These are phyloP conservation scores for Mustela nigripes DNA, from an alignment of 2,113 vertebrate genomes.

Conservation along the genomic window DNA sequence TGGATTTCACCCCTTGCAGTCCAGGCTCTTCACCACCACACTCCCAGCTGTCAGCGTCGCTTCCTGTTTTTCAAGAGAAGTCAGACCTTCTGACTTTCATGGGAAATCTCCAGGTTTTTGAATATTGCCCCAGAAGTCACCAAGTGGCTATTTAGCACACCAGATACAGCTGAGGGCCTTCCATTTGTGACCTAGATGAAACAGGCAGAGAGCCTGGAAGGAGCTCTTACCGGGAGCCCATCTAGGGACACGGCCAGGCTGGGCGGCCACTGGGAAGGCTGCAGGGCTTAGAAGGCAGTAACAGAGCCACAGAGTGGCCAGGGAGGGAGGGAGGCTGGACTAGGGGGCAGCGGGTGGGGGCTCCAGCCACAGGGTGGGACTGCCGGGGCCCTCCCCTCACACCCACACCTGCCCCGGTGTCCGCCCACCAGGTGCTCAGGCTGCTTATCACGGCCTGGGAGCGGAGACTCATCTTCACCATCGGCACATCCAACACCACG, in stretches of 20 bases:
- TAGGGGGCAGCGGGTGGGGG: background rate
- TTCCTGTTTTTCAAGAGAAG: background rate
- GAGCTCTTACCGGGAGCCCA: background rate
- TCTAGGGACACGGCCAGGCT: background rate
- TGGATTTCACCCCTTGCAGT: background rate
- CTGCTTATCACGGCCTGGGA: slow-evolving; percentile 97
- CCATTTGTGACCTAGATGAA: background rate
- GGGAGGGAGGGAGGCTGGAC: background rate
- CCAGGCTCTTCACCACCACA: background rate
- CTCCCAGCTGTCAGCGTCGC: background rate
- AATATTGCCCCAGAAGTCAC: background rate
- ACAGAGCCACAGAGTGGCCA: accelerated
- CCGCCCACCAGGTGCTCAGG: slow-evolving; percentile 90
- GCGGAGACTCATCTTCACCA: slow-evolving; percentile 97
- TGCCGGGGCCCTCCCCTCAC: background rate
- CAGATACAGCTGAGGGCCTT: background rate
- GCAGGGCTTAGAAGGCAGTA: background rate
- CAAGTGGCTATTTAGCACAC: background rate
- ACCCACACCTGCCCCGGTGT: accelerated
- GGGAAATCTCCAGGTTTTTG: background rate
- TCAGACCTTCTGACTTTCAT: background rate
- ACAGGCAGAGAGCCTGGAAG: background rate
- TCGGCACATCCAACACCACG: slow-evolving; percentile 97
- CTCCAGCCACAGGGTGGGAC: accelerated
- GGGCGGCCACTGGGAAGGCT: background rate